Percentiles rank a stretch among this genome's conserved stretches.
Evolutionary conservation across 2,888 invertebrate genomes (phyloP).

Genomic region (Agrypnus murinus): DNA sequence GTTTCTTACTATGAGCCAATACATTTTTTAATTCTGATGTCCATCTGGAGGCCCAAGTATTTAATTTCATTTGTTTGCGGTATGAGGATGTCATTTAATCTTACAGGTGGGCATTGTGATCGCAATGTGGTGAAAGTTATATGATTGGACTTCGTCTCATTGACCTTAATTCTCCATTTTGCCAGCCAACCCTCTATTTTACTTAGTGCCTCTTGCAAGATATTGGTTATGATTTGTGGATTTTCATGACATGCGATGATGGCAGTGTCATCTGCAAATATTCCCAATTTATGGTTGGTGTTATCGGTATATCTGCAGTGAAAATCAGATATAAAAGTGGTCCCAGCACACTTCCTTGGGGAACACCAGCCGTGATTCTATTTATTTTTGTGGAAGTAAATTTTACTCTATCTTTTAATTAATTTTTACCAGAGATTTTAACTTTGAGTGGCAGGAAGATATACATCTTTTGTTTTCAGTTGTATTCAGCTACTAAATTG

Average conservation of each 20-base stretch:
- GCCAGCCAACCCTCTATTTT: background rate
- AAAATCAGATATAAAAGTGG: conserved; percentile 11
- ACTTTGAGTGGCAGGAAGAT: too few species aligned
- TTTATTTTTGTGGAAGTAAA: too few species aligned
- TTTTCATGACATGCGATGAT: background rate
- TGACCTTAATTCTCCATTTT: conserved; percentile 26
- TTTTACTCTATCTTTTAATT: too few species aligned
- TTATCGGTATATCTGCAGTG: conserved; percentile 5
- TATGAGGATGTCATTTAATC: conserved; percentile 19
- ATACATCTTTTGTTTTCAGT: too few species aligned
- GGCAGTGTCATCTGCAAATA: background rate
- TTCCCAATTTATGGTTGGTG: background rate
- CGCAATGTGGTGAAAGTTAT: conserved; percentile 22
- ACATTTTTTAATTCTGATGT: too few species aligned
- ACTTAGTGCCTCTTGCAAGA: background rate
- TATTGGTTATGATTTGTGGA: background rate
- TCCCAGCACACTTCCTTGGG: background rate
- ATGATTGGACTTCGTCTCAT: conserved; percentile 11
- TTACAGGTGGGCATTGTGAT: conserved; percentile 17
- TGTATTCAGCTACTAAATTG: too few species aligned
- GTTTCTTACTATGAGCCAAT: too few species aligned
- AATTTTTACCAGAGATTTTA: too few species aligned
- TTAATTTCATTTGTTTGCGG: conserved; percentile 10
- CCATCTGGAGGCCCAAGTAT: conserved; percentile 16
- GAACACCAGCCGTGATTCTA: too few species aligned